These are phyloP conservation scores for Pterocles orientalis DNA, from an alignment of 2,113 vertebrate genomes.

Conservation along the genomic window DNA sequence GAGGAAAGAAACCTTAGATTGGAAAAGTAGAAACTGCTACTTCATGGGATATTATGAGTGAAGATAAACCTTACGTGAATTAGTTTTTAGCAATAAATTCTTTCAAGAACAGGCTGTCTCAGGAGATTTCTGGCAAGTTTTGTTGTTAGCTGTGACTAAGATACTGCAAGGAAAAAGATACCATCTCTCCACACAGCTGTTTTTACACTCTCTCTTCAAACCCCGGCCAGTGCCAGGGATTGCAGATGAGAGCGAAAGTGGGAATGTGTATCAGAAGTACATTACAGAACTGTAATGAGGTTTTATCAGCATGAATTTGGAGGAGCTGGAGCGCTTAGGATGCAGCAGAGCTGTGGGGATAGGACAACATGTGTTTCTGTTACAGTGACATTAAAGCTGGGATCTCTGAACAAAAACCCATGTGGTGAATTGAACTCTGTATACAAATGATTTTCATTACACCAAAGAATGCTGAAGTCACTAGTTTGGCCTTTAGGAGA, in stretches of 20 bases:
- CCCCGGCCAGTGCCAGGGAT: neutral
- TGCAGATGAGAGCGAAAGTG: conserved; percentile 8
- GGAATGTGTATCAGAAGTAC: neutral
- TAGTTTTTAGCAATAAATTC: neutral
- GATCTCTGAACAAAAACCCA: neutral
- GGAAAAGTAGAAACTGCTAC: neutral
- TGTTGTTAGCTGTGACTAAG: neutral
- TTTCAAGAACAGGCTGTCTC: neutral
- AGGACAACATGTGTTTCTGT: conserved; percentile 1
- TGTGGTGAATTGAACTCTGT: neutral
- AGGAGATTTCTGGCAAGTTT: neutral
- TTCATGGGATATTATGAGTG: neutral
- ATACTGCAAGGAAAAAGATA: neutral
- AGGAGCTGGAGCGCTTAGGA: neutral
- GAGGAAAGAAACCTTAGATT: neutral
- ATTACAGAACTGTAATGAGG: conserved; percentile 38
- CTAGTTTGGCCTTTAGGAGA: neutral
- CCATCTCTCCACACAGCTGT: neutral
- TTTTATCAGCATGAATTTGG: conserved; percentile 43
- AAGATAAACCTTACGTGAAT: neutral
- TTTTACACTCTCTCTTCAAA: conserved; percentile 24
- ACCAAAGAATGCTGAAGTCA: neutral
- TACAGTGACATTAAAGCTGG: neutral
- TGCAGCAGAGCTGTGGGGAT: neutral
- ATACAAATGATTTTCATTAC: neutral